Percentiles rank a stretch among this genome's conserved stretches.
These are phyloP conservation scores for Eilema depressum DNA, from an alignment of 2,888 invertebrate species.

Conservation along the genomic window DNA sequence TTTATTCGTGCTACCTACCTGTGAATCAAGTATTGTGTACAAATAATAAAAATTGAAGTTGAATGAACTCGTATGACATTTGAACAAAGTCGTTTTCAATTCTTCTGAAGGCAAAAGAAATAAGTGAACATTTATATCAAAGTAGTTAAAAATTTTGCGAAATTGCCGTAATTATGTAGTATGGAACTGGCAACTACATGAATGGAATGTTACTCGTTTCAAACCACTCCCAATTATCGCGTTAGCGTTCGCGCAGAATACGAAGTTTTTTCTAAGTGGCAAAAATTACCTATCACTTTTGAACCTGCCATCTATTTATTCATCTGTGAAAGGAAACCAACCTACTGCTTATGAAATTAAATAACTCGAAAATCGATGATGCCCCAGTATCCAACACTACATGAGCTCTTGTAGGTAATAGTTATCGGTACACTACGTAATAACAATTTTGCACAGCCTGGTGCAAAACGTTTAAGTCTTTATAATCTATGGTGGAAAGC, in stretches of 20 bases:
- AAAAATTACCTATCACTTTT: not conserved
- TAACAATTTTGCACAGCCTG: too few relatives aligned
- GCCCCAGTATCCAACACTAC: not conserved
- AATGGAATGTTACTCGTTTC: not conserved
- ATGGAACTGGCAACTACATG: not conserved
- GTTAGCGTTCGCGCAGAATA: not conserved
- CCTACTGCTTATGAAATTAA: too few relatives aligned
- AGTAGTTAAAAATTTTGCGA: not conserved
- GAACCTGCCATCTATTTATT: not conserved
- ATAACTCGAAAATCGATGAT: too few relatives aligned
- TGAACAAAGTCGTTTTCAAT: not conserved
- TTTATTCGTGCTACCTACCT: not conserved
- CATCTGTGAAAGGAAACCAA: not conserved
- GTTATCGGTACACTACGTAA: too few relatives aligned
- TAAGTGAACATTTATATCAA: not conserved
- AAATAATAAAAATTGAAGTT: not conserved
- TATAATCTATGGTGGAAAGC: too few relatives aligned
- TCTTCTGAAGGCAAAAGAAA: not conserved
- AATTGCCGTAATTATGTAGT: not conserved
- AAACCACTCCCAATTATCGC: not conserved
- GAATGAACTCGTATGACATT: not conserved
- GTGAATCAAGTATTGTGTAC: not conserved
- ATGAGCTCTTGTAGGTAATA: too few relatives aligned
- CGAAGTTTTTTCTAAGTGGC: not conserved
- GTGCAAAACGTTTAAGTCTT: too few relatives aligned